Evolutionary conservation across 2,113 vertebrate genomes (phyloP).

Genomic region (Hyla sarda): DNA sequence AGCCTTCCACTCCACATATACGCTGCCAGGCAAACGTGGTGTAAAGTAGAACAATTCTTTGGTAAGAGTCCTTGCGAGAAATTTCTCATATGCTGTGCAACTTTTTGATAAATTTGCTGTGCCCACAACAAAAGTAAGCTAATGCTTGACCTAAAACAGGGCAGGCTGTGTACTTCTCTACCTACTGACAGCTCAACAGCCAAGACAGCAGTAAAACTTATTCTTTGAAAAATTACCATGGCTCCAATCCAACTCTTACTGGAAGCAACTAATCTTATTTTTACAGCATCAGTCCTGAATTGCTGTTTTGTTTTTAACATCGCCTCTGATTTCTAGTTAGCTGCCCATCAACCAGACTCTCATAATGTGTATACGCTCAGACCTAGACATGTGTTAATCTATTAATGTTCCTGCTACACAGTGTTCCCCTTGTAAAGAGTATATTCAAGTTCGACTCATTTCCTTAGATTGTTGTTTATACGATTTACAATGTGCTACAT

Average conservation of each 20-base stretch:
- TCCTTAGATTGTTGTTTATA: background rate
- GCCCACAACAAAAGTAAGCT: too few relatives aligned
- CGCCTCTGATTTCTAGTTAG: constrained; percentile 54
- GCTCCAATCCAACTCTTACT: constrained; percentile 69
- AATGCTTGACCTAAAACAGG: constrained; percentile 34
- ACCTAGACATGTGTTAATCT: background rate
- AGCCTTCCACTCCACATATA: too few relatives aligned
- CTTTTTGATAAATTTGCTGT: too few relatives aligned
- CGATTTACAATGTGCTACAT: background rate
- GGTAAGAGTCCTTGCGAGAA: too few relatives aligned
- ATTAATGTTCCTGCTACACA: background rate
- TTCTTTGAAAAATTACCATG: constrained; percentile 68
- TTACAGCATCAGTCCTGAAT: constrained; percentile 68
- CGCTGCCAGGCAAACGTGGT: too few relatives aligned
- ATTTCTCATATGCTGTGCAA: too few relatives aligned
- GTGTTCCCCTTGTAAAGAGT: too few relatives aligned
- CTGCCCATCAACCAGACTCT: constrained; percentile 48
- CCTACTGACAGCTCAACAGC: constrained; percentile 47
- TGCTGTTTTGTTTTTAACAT: constrained; percentile 66
- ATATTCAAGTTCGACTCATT: background rate
- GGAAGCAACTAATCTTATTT: constrained; percentile 75
- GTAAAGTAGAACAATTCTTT: too few relatives aligned
- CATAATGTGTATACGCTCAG: constrained; percentile 1
- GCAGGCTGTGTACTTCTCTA: constrained; percentile 8
- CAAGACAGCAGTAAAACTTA: constrained; percentile 69